phyloP scores from a whole-genome alignment of 2,113 vertebrate species.

The Anoura caudifer region DNA sequence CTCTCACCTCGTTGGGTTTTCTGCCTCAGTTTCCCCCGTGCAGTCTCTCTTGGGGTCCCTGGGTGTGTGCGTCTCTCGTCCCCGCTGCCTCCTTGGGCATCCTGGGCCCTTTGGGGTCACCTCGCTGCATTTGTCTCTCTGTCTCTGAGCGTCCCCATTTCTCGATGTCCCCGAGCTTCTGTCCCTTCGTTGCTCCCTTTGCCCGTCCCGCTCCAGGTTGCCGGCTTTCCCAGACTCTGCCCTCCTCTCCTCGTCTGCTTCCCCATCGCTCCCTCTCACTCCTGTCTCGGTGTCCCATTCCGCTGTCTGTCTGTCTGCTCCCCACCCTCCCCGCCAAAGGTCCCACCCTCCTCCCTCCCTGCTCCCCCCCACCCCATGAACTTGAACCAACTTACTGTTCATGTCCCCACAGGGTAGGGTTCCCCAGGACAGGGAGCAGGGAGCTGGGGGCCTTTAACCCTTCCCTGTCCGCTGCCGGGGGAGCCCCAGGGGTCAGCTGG shows the following conservation, averaged over 20 bases:
- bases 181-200: background rate
- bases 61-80: background rate
- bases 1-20: background rate
- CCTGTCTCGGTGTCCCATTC: background rate
- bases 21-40: constrained; percentile 54
- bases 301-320: background rate
- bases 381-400: constrained; percentile 72
- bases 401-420: constrained; percentile 68
- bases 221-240: background rate
- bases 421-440: background rate
- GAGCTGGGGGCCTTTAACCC: constrained; percentile 41
- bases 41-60: background rate
- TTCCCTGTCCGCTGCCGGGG: constrained; percentile 66
- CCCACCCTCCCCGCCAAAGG: background rate
- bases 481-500: constrained; percentile 68
- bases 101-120: background rate
- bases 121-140: background rate
- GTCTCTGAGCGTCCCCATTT: background rate
- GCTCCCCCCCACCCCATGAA: background rate
- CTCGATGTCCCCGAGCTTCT: background rate
- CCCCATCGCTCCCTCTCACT: background rate
- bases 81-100: background rate
- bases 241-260: background rate
- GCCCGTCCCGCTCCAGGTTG: background rate
- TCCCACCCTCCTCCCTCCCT: background rate